Evolutionary conservation across 1,140 invertebrate species (phyloP), one percentile per base, ranked within the genome.

Genomic region (Cydia fagiglandana): DNA sequence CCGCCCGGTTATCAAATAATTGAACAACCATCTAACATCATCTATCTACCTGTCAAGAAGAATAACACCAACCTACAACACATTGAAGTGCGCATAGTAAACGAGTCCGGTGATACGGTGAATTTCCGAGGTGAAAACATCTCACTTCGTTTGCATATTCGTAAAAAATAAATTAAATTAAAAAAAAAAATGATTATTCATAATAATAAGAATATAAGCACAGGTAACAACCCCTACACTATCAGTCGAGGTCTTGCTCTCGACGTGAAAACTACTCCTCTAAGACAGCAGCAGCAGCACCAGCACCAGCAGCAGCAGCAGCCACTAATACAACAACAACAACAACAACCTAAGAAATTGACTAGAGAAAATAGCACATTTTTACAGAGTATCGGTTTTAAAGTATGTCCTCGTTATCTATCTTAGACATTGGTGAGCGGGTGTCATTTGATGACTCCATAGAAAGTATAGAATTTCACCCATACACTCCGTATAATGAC

Each of bases 181-280:
- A n/a, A n/a, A n/a, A 30, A 30, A 3, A 30, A 64, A 64, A 64
- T 64, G 61, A 64, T 64, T 28, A 64, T 64, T 5, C 5, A 64
- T 64, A 64, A 64, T 2, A 20, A 30, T 38, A 30, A 64, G 5
- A 15, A 20, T 5, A 47, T 64, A 64, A 64, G 4, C 28, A 13
- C 9, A n/a, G 17, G 56, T 64, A 12, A 24, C 10, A 64, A 64
- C 20, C 20, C n/a, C 38, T 53, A 75, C 64, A 61, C 30, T 75
- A 6, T 15, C 30, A 38, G 15, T 20, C 3, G 24, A 50, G 7
- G 13, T 6, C 20, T 24, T 17, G 24, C 61, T 64, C 15, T 50
- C 47, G 34, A 34, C 4, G 34, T 34, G 34, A 34, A 34, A 34
- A 34, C 13, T 50, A 7, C 12, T 34, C 34, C 34, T 34, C 34